Evolutionary conservation across 2,888 invertebrate genomes (phyloP).

Genomic region (Euzophera pinguis): DNA sequence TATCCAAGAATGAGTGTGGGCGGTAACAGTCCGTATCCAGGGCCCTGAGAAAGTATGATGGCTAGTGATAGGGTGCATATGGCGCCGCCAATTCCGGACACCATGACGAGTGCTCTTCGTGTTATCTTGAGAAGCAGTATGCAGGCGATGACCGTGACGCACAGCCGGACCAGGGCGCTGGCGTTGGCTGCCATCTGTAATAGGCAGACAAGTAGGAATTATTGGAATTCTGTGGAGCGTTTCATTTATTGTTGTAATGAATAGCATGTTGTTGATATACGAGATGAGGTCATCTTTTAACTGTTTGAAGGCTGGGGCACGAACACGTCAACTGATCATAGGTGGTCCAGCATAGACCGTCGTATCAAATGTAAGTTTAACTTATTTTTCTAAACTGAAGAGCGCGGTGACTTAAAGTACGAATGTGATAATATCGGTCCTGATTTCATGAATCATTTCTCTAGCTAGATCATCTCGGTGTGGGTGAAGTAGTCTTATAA

Average conservation of each 20-base stretch:
- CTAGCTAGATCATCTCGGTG: too few species aligned
- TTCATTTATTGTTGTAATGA: not conserved
- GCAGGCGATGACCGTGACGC: constrained; percentile 83
- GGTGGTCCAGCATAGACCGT: too few species aligned
- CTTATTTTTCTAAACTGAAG: too few species aligned
- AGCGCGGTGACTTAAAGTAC: too few species aligned
- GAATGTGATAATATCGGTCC: too few species aligned
- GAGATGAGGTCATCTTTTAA: too few species aligned
- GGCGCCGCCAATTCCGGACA: constrained; percentile 84
- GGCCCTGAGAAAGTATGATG: constrained; percentile 44
- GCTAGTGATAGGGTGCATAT: constrained; percentile 81
- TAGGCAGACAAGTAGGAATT: not conserved
- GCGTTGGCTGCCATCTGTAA: constrained; percentile 81
- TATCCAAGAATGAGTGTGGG: constrained; percentile 80
- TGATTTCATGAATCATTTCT: too few species aligned
- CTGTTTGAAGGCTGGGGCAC: too few species aligned
- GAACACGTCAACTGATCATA: too few species aligned
- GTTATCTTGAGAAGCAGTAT: constrained; percentile 82
- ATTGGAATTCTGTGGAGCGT: not conserved
- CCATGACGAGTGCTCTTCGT: constrained; percentile 82
- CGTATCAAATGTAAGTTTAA: too few species aligned
- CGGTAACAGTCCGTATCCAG: constrained; percentile 41
- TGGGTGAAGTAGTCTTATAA: too few species aligned
- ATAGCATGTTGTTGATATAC: not conserved
- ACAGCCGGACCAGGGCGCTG: constrained; percentile 83